Evolutionary conservation across 2,888 invertebrate genomes (phyloP).

Genomic region (Bugulina stolonifera): DNA sequence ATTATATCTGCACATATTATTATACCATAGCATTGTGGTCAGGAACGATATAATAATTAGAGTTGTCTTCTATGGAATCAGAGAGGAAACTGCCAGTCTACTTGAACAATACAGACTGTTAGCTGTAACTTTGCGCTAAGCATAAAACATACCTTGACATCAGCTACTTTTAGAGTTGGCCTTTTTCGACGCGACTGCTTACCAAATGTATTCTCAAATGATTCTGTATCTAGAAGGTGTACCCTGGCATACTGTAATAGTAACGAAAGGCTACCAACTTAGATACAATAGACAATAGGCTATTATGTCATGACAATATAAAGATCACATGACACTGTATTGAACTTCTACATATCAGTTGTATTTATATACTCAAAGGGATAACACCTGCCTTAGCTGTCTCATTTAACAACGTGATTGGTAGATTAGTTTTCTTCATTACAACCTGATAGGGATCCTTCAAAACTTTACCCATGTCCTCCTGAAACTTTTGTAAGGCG

Average conservation of each 20-base stretch:
- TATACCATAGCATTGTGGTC: too few relatives aligned
- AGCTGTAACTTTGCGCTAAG: neutral
- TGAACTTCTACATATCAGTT: too few relatives aligned
- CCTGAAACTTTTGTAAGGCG: constrained; percentile 64
- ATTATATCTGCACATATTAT: too few relatives aligned
- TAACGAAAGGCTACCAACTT: too few relatives aligned
- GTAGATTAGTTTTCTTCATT: constrained; percentile 90
- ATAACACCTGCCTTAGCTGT: constrained; percentile 60
- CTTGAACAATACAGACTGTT: neutral
- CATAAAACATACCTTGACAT: constrained; percentile 62
- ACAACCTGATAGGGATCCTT: constrained; percentile 96
- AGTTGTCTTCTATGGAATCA: too few relatives aligned
- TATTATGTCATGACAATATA: too few relatives aligned
- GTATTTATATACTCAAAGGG: too few relatives aligned
- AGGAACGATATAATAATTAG: too few relatives aligned
- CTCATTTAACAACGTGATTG: constrained; percentile 88
- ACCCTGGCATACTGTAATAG: constrained; percentile 71
- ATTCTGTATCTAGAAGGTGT: constrained; percentile 90
- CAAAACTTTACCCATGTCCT: constrained; percentile 85
- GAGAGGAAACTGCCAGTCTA: too few relatives aligned
- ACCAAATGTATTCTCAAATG: constrained; percentile 89
- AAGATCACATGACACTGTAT: too few relatives aligned
- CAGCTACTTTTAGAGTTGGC: constrained; percentile 66
- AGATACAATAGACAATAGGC: too few relatives aligned
- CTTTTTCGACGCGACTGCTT: constrained; percentile 85